Conservation (phyloP, 30 jellyfish, hydroid and myxozoan genomes). For the Clytia hemisphaerica region DNA sequence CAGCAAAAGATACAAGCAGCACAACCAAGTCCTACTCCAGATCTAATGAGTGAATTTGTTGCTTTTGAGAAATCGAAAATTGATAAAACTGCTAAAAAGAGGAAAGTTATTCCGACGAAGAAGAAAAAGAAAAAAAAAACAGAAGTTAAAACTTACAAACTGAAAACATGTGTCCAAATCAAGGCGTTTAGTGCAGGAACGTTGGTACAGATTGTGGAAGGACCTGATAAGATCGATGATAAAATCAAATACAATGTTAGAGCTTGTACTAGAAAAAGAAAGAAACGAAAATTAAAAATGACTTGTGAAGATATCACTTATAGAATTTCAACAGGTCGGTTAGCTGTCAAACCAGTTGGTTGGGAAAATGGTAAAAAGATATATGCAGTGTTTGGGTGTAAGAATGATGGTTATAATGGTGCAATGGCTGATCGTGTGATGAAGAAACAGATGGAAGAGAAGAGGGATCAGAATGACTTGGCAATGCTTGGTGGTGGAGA, state of each 20-base stretch:
- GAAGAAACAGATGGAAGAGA: background rate
- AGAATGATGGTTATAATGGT: slow-evolving; percentile 8
- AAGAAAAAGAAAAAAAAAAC: background rate
- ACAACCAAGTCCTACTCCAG: too few species aligned
- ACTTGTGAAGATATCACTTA: slow-evolving; percentile 19
- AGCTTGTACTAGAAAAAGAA: slow-evolving; percentile 1
- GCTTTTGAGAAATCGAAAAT: too few species aligned
- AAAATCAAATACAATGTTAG: slow-evolving; percentile 6
- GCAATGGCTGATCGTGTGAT: slow-evolving; percentile 19
- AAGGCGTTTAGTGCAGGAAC: slow-evolving; percentile 17
- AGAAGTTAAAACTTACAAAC: slow-evolving; percentile 20
- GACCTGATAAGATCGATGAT: background rate
- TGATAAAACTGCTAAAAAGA: background rate
- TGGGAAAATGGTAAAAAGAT: background rate
- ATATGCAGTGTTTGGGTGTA: slow-evolving; percentile 19
- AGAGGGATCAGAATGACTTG: background rate
- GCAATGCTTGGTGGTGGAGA: slow-evolving; percentile 35
- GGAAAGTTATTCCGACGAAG: background rate
- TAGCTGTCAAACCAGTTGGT: slow-evolving; percentile 10
- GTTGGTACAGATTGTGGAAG: slow-evolving; percentile 15
- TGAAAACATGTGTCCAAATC: slow-evolving; percentile 16
- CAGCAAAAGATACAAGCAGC: too few species aligned
- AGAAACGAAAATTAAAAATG: background rate
- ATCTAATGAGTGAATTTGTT: too few species aligned
- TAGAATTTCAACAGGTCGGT: slow-evolving; percentile 11